These are phyloP conservation scores for Ceyx melanurus DNA, from an alignment of 2,113 vertebrate species.

Conservation along the genomic window DNA sequence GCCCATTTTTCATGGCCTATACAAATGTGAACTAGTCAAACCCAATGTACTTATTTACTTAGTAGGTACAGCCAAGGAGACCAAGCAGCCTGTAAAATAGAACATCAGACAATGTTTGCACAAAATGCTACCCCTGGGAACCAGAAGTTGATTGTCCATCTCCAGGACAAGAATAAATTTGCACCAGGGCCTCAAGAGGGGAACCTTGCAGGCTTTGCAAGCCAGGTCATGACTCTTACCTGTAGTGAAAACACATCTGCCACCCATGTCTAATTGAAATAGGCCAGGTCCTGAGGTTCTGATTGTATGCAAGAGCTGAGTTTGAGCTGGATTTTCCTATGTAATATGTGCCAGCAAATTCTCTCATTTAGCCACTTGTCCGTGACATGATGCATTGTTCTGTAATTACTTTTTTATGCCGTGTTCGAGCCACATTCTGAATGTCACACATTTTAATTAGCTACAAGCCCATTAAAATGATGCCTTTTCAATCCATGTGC, in stretches of 20 bases:
- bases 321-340: neutral
- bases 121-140: neutral
- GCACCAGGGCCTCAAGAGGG: neutral
- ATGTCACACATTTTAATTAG: slow-evolving; percentile 63
- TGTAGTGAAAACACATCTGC: neutral
- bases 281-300: accelerated
- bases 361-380: slow-evolving; percentile 15
- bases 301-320: neutral
- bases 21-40: neutral
- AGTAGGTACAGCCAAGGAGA: neutral
- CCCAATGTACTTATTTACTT: neutral
- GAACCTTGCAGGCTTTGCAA: neutral
- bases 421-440: slow-evolving; percentile 19
- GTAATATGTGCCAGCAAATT: neutral
- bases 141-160: neutral
- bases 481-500: neutral
- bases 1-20: neutral
- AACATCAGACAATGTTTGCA: neutral
- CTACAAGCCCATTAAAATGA: slow-evolving; percentile 39
- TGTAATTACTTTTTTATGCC: slow-evolving; percentile 31
- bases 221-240: neutral
- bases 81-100: neutral
- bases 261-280: neutral
- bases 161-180: neutral
- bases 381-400: neutral